Evolutionary conservation across 2,797 vertebrate genomes (phyloP).

Genomic region (Chrosomus eos): DNA sequence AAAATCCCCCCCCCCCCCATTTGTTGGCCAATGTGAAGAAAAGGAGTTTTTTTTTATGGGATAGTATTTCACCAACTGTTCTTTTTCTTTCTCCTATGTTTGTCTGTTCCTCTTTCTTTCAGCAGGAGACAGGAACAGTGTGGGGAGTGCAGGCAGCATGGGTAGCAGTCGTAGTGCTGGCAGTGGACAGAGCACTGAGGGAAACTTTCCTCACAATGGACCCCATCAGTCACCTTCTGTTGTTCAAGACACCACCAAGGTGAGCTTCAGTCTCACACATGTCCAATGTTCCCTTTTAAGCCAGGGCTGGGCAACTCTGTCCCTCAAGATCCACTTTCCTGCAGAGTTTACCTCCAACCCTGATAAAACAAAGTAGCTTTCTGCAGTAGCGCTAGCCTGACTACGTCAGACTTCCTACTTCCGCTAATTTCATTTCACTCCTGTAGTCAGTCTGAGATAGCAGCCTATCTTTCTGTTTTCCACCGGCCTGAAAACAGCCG

Average conservation of each 20-base stretch:
- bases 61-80: constrained; percentile 2
- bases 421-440: too few species aligned
- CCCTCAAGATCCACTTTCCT: neutral
- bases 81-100: neutral
- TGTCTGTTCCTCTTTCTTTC: constrained; percentile 32
- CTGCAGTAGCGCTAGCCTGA: neutral
- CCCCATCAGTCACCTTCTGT: constrained; percentile 76
- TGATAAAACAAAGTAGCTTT: neutral
- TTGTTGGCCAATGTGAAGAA: neutral
- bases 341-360: neutral
- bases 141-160: constrained; percentile 91
- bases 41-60: neutral
- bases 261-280: constrained; percentile 62
- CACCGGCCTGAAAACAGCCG: too few species aligned
- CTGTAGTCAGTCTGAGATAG: too few species aligned
- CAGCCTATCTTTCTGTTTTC: too few species aligned
- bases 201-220: constrained; percentile 76
- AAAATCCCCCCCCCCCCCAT: neutral
- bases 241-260: constrained; percentile 73
- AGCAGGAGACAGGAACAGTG: constrained; percentile 91
- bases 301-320: neutral
- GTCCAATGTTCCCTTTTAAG: neutral
- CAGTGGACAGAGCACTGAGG: constrained; percentile 94
- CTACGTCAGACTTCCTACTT: too few species aligned
- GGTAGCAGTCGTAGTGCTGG: constrained; percentile 95